Base-by-base conservation (phyloP, 2,888 invertebrate genomes). In the Perithous albicinctus region DNA sequence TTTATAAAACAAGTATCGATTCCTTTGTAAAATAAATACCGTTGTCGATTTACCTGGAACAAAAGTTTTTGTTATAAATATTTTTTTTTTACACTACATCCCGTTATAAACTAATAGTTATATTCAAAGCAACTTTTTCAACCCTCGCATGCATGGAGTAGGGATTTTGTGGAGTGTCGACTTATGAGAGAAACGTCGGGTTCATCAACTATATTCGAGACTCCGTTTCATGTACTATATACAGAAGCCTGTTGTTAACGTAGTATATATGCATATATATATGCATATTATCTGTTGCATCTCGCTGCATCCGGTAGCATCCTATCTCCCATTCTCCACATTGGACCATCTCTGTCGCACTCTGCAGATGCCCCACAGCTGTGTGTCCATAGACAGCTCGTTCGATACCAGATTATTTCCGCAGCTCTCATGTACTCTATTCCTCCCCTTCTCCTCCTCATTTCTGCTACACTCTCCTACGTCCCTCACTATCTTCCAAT, bases 211-310 rank as follows among this genome's bases (percentile, higher is more conserved):
- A 54, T 54, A 54, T 54, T 54, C 54, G 23, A 20, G 54, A n/a
- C 29, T 29, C 61, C 20, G 23, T 41, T 32, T 6, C 12, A 23
- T 23, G 41, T 41, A 12, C n/a, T 38, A 32, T 29, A 23, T 23
- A 41, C 41, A 63, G 10, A n/a, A 18, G 43, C 18, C 29, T n/a
- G 59, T 46, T 59, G 18, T 41, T n/a, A 15, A 41, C 46, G 46
- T 23, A 29, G 51, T 3, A n/a, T 32, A n/a, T 32, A 23, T 23
- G 73, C 18, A 63, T 26, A 61, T 63, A 56, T 61, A 32, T 43
- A n/a, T 38, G 18, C 35, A 61, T 63, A 51, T 38, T 63, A 73
- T 73, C 73, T 73, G 73, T 73, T 73, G 73, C 73, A 63, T 63
- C 63, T 41, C 63, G 41, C 2, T 4, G 54, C 54, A 70, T 70